Conservation (phyloP, 1,140 invertebrate genomes). For the Trichonephila clavipes region DNA sequence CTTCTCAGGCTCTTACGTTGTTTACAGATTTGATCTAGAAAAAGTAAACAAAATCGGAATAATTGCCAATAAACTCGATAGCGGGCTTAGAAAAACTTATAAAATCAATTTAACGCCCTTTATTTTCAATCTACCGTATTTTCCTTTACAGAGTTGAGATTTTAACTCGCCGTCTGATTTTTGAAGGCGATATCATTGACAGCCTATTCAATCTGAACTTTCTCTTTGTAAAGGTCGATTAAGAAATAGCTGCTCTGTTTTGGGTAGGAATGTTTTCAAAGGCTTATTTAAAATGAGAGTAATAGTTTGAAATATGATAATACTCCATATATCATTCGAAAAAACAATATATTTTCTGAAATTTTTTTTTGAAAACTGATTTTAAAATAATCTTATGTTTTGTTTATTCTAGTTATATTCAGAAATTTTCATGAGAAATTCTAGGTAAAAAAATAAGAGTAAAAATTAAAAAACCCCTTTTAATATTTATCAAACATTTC, state of each 20-base stretch:
- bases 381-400: too few relatives aligned
- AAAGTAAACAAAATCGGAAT: not conserved
- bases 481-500: too few relatives aligned
- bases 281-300: too few relatives aligned
- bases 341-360: too few relatives aligned
- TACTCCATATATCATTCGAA: too few relatives aligned
- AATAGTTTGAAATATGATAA: too few relatives aligned
- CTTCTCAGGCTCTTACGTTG: not conserved
- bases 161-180: not conserved
- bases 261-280: too few relatives aligned
- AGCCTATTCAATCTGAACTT: not conserved
- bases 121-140: not conserved
- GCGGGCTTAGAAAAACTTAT: not conserved
- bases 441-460: too few relatives aligned
- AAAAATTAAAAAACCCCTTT: too few relatives aligned
- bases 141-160: not conserved
- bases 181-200: not conserved
- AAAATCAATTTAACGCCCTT: slow-evolving; percentile 24
- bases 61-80: not conserved
- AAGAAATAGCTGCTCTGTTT: not conserved
- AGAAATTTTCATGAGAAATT: too few relatives aligned
- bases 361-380: too few relatives aligned
- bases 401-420: too few relatives aligned
- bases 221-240: not conserved
- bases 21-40: not conserved